Evolutionary conservation across 2,113 vertebrate species (phyloP).

Genomic region (Arvicanthis niloticus): DNA sequence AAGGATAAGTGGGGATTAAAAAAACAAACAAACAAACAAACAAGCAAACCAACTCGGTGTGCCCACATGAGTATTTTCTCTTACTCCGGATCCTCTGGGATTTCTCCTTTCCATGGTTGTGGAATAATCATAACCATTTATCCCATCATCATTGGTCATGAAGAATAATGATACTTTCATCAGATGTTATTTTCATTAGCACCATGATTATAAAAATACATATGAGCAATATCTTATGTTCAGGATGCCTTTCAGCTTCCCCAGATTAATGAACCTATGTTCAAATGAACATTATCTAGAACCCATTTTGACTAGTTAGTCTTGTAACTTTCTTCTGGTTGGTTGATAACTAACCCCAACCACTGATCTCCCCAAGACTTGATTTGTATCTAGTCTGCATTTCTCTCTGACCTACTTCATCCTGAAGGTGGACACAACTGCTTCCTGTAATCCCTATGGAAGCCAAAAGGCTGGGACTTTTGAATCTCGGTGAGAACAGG

Average conservation of each 20-base stretch:
- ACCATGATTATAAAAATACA: background rate
- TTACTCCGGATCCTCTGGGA: background rate
- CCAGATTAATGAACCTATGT: background rate
- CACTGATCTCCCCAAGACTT: background rate
- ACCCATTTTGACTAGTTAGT: background rate
- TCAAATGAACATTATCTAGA: background rate
- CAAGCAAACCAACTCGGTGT: background rate
- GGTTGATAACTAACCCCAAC: background rate
- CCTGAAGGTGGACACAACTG: background rate
- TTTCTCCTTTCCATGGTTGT: background rate
- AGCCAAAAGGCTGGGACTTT: background rate
- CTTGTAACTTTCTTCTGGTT: background rate
- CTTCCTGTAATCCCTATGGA: background rate
- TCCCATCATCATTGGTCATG: background rate
- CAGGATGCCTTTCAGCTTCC: background rate
- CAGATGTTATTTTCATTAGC: slow-evolving; percentile 11
- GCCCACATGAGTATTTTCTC: background rate
- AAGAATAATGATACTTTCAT: background rate
- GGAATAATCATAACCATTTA: background rate
- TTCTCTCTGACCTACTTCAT: background rate
- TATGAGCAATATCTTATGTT: background rate
- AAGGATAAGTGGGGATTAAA: background rate
- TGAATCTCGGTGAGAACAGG: background rate
- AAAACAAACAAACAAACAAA: too few relatives aligned
- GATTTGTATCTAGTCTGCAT: background rate